A percentile compares a stretch with the other conserved stretches of the same genome.
Conservation (phyloP, 1,140 invertebrate genomes). For the Drosophila mayri region DNA sequence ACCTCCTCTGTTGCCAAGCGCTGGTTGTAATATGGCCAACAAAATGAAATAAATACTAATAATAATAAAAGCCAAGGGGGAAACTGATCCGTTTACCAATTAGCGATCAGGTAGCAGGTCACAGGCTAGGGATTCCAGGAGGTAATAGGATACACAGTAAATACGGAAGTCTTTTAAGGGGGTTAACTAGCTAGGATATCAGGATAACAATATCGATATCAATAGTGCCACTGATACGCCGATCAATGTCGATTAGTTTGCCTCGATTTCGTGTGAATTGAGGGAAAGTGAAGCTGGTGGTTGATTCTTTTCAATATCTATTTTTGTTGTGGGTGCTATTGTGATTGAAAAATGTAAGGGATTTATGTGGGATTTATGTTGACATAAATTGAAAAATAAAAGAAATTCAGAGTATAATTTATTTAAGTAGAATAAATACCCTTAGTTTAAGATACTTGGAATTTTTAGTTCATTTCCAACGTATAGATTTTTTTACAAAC, state of each 20-base stretch:
- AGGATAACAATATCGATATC: constrained; percentile 40
- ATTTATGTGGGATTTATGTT: neutral
- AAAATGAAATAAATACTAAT: constrained; percentile 7
- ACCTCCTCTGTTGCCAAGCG: constrained; percentile 36
- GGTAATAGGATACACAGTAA: constrained; percentile 48
- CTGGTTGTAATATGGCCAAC: constrained; percentile 25
- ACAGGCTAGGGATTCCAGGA: neutral
- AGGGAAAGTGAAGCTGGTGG: constrained; percentile 11
- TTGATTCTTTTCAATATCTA: neutral
- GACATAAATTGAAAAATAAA: neutral
- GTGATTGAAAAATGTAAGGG: neutral
- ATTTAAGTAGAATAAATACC: neutral
- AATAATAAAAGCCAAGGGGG: neutral
- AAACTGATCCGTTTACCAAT: constrained; percentile 11
- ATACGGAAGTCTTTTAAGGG: constrained; percentile 34
- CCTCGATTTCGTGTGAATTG: constrained; percentile 28
- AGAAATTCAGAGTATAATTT: neutral
- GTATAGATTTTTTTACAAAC: neutral
- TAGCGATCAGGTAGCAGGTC: constrained; percentile 22
- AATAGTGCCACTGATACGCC: constrained; percentile 8
- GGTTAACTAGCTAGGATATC: constrained; percentile 25
- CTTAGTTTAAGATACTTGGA: neutral
- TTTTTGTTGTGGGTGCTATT: neutral
- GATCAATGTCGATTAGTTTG: constrained; percentile 25
- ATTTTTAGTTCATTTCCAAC: no score